Evolutionary conservation across 2,113 vertebrate genomes (phyloP).

Genomic region (Ceyx melanurus): DNA sequence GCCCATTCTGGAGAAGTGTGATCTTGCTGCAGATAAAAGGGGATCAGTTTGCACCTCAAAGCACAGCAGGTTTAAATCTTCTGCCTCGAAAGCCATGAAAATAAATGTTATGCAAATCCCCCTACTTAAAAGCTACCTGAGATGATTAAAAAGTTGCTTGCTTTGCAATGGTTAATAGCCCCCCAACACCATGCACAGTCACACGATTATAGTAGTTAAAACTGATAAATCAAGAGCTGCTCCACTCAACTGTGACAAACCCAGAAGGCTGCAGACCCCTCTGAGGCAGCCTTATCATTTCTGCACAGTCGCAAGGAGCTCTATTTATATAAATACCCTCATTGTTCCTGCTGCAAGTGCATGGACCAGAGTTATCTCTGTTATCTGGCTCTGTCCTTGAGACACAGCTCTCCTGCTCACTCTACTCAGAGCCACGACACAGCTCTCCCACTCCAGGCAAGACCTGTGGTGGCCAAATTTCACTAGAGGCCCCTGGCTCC

Average conservation of each 20-base stretch:
- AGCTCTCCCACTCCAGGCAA: background rate
- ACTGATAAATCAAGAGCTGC: background rate
- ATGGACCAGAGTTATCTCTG: background rate
- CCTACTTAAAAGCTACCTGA: background rate
- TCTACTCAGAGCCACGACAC: rapidly evolving
- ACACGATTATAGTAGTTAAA: background rate
- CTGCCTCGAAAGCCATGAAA: background rate
- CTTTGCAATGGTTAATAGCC: background rate
- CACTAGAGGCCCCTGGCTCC: background rate
- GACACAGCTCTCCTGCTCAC: background rate
- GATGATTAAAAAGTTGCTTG: background rate
- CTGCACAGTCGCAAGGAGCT: background rate
- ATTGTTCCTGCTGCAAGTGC: background rate
- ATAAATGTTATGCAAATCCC: background rate
- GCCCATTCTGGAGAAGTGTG: background rate
- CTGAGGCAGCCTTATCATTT: background rate
- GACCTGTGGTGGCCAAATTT: background rate
- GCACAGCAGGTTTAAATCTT: background rate
- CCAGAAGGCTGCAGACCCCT: background rate
- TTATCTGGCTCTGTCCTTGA: background rate
- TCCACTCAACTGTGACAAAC: background rate
- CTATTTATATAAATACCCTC: background rate
- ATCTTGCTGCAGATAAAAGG: background rate
- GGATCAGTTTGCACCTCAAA: background rate
- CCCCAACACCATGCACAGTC: background rate